Base-by-base conservation (phyloP, 1,140 invertebrate species). In the Contarinia nasturtii region DNA sequence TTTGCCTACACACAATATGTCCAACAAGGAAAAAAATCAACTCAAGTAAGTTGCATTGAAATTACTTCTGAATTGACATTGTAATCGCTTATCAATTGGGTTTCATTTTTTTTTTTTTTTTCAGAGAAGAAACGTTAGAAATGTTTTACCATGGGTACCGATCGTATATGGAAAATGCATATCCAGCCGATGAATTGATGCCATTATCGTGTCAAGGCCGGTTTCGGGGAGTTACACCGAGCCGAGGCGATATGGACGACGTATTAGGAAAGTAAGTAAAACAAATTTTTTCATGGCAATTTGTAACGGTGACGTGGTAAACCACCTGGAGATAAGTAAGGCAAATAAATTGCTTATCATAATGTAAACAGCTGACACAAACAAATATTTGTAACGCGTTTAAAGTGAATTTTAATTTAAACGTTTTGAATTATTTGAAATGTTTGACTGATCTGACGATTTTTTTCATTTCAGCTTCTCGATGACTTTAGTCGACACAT, bases 61-160 rank as follows among this genome's bases (percentile, higher is more conserved):
- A 15, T 7, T 36, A 38, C 1, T 10, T 19, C 21, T 33, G 2
- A 20, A 40, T 4, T 45, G 40, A 22, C 0, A 8, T 36, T 7
- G 12, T 14, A 50, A 36, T 49, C 15, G 15, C 3, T 17, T 33
- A 41, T 27, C 12, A 47, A 44, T 18, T 21, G 45, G 2, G 18
- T 18, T 20, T 12, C 17, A 43, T 33, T 17, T 36, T 4, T 20
- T 49, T 42, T 34, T 22, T 41, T 34, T 21, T 33, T 51, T 49
- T 7, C 15, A 63, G 61, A 21, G 57, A 61, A 42, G 61, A 93
- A 68, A 79, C 89, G 12, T 70, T 85, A 41, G 83, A 89, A 57
- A 94, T 96, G 90, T 96, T 97, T 66, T 89, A 91, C 66, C 93
- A 97, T 76, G 92, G 87, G n/a, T 98, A 94, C 62, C 75, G 81